Conservation (phyloP, 2,113 vertebrate species). For the Procavia capensis region DNA sequence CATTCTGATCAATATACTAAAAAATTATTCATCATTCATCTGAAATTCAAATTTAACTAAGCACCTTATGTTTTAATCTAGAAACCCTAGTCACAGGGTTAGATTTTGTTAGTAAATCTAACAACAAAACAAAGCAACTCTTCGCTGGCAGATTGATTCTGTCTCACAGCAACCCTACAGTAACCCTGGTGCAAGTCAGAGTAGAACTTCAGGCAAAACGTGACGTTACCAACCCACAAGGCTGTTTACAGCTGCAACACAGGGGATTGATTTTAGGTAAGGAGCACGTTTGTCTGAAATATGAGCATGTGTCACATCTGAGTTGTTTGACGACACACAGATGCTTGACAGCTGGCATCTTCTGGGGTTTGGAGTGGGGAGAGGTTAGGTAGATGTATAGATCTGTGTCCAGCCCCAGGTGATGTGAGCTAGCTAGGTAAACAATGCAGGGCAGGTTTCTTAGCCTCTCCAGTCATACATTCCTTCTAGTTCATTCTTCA, state of each 20-base stretch:
- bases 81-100: neutral
- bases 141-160: too few relatives aligned
- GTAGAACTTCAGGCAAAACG: neutral
- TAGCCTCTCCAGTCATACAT: neutral
- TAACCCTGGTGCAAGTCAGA: neutral
- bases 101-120: neutral
- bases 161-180: too few relatives aligned
- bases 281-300: neutral
- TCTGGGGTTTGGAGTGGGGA: neutral
- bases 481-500: neutral
- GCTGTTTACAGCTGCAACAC: neutral
- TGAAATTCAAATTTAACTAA: neutral
- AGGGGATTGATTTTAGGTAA: neutral
- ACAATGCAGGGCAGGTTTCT: too few relatives aligned
- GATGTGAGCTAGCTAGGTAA: neutral
- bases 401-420: neutral
- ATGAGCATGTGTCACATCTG: neutral
- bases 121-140: too few relatives aligned
- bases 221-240: neutral
- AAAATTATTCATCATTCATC: neutral
- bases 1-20: neutral
- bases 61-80: neutral
- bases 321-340: neutral
- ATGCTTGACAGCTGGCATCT: neutral
- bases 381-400: neutral